phyloP scores from a whole-genome alignment of 92 coral and sea anemone species.

The Micromussa lordhowensis region DNA sequence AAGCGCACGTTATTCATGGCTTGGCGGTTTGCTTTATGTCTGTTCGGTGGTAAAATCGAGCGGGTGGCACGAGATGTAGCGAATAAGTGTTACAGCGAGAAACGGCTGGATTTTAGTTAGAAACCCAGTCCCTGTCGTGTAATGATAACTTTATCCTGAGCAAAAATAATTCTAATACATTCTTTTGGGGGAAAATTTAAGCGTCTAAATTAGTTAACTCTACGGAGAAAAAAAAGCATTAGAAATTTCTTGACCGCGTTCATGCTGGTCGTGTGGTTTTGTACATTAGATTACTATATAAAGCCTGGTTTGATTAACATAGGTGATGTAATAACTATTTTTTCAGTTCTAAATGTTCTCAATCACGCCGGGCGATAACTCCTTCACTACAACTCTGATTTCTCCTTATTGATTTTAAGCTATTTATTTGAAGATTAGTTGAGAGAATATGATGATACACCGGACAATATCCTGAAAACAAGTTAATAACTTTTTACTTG shows the following conservation, averaged over 20 bases:
- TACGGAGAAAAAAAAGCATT: background rate
- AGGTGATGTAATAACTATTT: background rate
- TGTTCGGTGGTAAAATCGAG: slow-evolving; percentile 17
- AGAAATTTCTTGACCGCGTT: background rate
- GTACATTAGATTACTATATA: background rate
- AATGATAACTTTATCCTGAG: background rate
- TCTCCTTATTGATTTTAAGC: background rate
- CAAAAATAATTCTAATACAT: background rate
- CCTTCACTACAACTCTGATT: background rate
- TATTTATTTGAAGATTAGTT: background rate
- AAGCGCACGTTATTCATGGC: background rate
- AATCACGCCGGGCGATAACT: background rate
- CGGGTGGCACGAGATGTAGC: slow-evolving; percentile 10
- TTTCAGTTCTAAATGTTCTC: background rate
- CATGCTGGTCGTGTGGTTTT: background rate
- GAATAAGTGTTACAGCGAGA: background rate
- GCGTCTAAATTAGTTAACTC: background rate
- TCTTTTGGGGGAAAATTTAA: background rate
- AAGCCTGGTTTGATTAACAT: slow-evolving; percentile 1
- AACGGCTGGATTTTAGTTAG: background rate
- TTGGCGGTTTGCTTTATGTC: slow-evolving; percentile 24
- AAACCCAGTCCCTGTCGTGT: background rate
- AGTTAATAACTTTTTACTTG: background rate
- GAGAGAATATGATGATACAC: background rate
- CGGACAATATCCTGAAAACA: background rate